phyloP scores from a whole-genome alignment of 1,140 invertebrate genomes.

The Pristionchus pacificus region DNA sequence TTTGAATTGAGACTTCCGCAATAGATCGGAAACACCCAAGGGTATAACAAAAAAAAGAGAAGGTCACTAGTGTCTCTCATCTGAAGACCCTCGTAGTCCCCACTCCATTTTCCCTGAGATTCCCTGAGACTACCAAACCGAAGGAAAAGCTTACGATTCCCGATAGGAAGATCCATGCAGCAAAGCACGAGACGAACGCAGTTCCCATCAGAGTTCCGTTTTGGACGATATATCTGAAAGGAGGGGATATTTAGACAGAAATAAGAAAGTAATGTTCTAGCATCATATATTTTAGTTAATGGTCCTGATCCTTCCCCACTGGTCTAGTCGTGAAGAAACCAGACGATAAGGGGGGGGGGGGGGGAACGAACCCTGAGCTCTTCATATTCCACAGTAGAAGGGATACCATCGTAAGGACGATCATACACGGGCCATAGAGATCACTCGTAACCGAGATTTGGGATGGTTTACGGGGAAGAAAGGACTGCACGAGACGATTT shows the following conservation, averaged over 20 bases:
- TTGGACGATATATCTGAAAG: conserved; percentile 18
- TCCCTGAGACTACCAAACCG: background rate
- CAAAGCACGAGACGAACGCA: conserved; percentile 25
- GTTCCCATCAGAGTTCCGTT: conserved; percentile 31
- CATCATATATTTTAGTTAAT: no score
- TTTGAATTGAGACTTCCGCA: no score
- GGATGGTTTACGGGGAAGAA: conserved; percentile 29
- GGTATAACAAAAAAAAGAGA: no score
- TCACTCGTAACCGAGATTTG: conserved; percentile 19
- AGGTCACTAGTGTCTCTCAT: no score
- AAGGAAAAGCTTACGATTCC: conserved; percentile 11
- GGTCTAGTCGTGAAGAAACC: no score
- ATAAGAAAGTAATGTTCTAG: no score
- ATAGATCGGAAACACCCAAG: no score
- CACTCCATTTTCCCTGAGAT: no score
- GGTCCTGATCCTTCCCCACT: no score
- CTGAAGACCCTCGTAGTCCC: no score
- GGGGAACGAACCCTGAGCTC: conserved; percentile 17
- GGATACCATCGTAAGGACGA: conserved; percentile 26
- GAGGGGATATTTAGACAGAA: background rate
- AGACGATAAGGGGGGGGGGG: no score
- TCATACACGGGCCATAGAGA: conserved; percentile 24
- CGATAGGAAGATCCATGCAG: conserved; percentile 11
- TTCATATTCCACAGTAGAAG: conserved; percentile 28
- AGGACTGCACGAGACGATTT: conserved; percentile 21